Evolutionary conservation across 2,797 vertebrate genomes (phyloP).

Genomic region (Acrocephalus scirpaceus): DNA sequence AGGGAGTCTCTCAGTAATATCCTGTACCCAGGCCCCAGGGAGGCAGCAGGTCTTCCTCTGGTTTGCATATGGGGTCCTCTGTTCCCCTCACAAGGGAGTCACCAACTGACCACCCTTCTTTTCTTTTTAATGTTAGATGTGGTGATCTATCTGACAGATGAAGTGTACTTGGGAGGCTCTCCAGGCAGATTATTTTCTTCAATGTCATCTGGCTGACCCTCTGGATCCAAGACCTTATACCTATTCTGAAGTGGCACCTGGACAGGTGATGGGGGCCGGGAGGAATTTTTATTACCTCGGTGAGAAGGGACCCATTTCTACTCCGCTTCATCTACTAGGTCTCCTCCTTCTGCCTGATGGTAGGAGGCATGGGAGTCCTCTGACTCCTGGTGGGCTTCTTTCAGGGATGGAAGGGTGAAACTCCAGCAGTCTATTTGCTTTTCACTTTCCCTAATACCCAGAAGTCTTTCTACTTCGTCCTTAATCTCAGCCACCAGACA

Average conservation of each 20-base stretch:
- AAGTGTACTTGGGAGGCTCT: neutral
- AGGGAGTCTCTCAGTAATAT: neutral
- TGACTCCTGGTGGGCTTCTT: neutral
- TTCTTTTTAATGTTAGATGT: neutral
- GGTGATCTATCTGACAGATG: rapidly evolving
- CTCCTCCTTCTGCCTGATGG: neutral
- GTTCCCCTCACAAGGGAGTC: neutral
- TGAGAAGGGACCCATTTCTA: neutral
- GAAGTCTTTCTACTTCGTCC: too few relatives aligned
- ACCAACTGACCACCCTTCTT: neutral
- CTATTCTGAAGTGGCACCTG: neutral
- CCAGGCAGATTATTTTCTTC: neutral
- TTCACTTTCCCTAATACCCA: neutral
- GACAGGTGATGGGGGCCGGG: neutral
- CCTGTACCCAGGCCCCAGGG: neutral
- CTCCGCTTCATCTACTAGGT: neutral
- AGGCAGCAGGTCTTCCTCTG: neutral
- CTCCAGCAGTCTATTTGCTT: neutral
- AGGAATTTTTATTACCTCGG: neutral
- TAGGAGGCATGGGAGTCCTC: too few relatives aligned
- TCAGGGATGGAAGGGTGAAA: neutral
- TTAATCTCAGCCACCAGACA: neutral
- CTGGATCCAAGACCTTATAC: neutral
- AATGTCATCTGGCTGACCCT: neutral
- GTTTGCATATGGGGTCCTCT: neutral